Percentiles rank a stretch among this genome's conserved stretches.
These are phyloP conservation scores for Heliothis peltigera DNA, from an alignment of 2,888 invertebrate species.

Conservation along the genomic window DNA sequence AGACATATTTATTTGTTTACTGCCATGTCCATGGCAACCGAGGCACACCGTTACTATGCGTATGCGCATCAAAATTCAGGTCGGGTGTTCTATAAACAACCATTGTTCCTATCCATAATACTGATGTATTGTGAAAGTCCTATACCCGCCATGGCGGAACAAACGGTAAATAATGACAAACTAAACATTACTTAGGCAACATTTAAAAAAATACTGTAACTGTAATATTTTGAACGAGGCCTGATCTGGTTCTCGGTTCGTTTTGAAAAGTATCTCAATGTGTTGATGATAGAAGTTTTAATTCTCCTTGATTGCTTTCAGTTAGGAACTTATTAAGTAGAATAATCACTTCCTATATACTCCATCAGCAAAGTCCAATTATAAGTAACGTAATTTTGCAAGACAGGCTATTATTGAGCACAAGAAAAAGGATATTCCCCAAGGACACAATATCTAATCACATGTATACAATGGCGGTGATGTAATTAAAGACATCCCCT, in stretches of 20 bases:
- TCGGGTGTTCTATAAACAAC: conserved; percentile 77
- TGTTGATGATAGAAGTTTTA: too few relatives aligned
- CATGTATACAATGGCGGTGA: too few relatives aligned
- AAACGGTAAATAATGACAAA: conserved; percentile 53
- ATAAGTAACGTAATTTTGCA: conserved; percentile 25
- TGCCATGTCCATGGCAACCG: conserved; percentile 54
- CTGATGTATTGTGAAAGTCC: conserved; percentile 68
- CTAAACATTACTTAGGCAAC: conserved; percentile 25
- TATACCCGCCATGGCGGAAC: conserved; percentile 45
- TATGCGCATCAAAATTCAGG: conserved; percentile 77
- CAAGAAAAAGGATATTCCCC: conserved; percentile 5
- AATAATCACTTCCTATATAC: conserved; percentile 23
- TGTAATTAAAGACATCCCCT: too few relatives aligned
- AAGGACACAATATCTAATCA: conserved; percentile 18
- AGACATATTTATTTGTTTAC: conserved; percentile 59
- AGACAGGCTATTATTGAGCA: conserved; percentile 11
- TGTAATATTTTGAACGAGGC: background rate
- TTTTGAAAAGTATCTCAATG: background rate
- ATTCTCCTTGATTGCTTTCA: too few relatives aligned
- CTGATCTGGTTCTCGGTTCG: background rate
- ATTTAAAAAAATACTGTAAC: background rate
- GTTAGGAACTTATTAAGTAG: too few relatives aligned
- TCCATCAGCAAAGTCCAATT: background rate
- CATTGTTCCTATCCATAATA: conserved; percentile 79
- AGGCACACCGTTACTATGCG: conserved; percentile 66